Conservation (phyloP, 2,888 invertebrate genomes). For the Lissocephala sabroskyi region DNA sequence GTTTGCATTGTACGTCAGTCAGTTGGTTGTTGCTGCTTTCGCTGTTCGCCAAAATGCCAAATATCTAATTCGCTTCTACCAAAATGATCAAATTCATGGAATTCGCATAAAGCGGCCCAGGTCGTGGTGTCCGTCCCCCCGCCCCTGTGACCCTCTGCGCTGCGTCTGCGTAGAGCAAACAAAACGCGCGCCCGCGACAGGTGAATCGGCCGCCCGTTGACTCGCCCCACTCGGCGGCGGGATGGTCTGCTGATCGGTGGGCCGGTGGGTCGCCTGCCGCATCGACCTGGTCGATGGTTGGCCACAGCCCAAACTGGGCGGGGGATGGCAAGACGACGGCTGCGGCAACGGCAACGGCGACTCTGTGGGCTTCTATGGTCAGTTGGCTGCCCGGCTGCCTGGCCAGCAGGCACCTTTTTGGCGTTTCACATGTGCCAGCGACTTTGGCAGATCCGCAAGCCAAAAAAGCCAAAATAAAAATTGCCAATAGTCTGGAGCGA, state of each 20-base stretch:
- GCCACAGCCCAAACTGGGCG: conserved; percentile 2
- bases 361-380: conserved; percentile 3
- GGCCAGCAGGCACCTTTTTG: conserved; percentile 10
- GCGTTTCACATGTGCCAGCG: conserved; percentile 41
- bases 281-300: too few relatives aligned
- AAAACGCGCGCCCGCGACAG: conserved; percentile 61
- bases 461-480: too few relatives aligned
- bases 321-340: not conserved
- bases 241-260: conserved; percentile 6
- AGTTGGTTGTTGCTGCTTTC: conserved; percentile 13
- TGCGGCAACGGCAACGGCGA: too few relatives aligned
- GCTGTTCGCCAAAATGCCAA: conserved; percentile 54
- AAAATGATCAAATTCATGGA: conserved; percentile 66
- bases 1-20: conserved; percentile 55
- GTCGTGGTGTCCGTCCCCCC: conserved; percentile 11
- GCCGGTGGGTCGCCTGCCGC: conserved; percentile 8
- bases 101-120: conserved; percentile 47
- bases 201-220: conserved; percentile 64
- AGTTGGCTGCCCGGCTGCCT: too few relatives aligned
- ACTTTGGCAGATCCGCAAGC: conserved; percentile 22
- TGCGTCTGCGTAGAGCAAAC: conserved; percentile 52
- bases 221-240: conserved; percentile 49
- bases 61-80: conserved; percentile 60
- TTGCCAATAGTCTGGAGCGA: too few relatives aligned
- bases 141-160: not conserved